phyloP scores from a whole-genome alignment of 2,888 invertebrate genomes.

The Scaptomyza polygonia region DNA sequence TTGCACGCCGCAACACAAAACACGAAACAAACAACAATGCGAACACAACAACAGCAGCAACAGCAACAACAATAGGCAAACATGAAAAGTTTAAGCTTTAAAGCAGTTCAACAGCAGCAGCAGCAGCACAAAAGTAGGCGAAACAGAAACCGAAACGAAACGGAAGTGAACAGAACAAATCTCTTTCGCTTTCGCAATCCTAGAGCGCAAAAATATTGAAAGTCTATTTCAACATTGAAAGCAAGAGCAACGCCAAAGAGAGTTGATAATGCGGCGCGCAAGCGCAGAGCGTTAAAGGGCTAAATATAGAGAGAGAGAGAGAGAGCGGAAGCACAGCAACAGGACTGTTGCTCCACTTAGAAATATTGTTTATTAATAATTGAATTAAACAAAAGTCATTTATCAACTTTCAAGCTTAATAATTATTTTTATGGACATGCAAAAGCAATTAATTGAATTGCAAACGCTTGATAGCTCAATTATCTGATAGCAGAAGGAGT shows the following conservation, averaged over 20 bases:
- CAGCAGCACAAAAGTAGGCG: constrained; percentile 16
- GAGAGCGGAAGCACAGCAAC: background rate
- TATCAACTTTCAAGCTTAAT: background rate
- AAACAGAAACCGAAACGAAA: constrained; percentile 15
- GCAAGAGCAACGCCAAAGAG: constrained; percentile 19
- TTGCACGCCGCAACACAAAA: constrained; percentile 65
- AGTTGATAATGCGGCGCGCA: constrained; percentile 5
- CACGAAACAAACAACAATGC: constrained; percentile 49
- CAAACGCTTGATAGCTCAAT: constrained; percentile 34
- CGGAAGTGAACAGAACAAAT: background rate
- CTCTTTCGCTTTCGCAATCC: background rate
- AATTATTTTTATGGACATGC: background rate
- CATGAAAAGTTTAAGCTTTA: constrained; percentile 56
- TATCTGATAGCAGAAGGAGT: background rate
- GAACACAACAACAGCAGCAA: constrained; percentile 13
- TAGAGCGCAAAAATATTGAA: constrained; percentile 28
- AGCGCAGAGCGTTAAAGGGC: constrained; percentile 40
- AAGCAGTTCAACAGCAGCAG: constrained; percentile 20
- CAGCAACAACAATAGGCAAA: constrained; percentile 42
- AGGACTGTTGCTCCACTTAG: background rate
- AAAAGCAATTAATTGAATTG: constrained; percentile 14
- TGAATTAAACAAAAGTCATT: background rate
- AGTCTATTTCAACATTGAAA: constrained; percentile 39
- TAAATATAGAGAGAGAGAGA: constrained; percentile 5
- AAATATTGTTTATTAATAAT: background rate